Evolutionary conservation across 2,113 vertebrate species (phyloP), one percentile per base, ranked within the genome.

Genomic region (Pachycephala philippinensis): DNA sequence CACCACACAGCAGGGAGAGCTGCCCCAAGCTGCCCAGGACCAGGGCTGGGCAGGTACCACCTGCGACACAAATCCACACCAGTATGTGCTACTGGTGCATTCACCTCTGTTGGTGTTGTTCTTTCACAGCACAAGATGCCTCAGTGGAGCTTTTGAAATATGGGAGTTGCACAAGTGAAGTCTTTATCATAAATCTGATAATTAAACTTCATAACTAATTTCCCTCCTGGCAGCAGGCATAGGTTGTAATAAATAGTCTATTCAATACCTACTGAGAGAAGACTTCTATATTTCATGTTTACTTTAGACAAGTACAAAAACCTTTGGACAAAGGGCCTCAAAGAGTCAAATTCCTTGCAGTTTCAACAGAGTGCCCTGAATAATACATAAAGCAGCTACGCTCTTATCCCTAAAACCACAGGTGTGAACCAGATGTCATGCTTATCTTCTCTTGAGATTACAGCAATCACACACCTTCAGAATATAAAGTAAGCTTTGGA

Each of bases 391-490:
- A 97, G 89, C 77, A 93, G 87, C 95, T 94, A 84, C 0, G 16
- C 92, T 96, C 96, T 98, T 89, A 97, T 97, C 97, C 97, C 87
- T 93, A 96, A 90, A 97, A 96, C 96, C 96, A 95, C 97, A 98
- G 97, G 97, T 98, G 97, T 95, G 95, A 97, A 97, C 95, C 97
- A 97, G 96, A 98, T 96, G 97, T 95, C 97, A 96, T 33, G 96
- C 96, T 97, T 97, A 97, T 98, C 98, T 98, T 95, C 96, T 95
- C 97, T 84, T 95, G 95, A 98, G 98, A 98, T 95, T 96, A 95
- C 81, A 97, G 97, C 96, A 97, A 93, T 92, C 12, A 47, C 88
- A 86, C 11, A 33, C 94, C 71, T 97, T 94, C 60, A 64, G 98
- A 98, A 98, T 98, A 97, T 94, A 93, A 98, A 98, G 92, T 92